Conservation (phyloP, 2,797 vertebrate genomes). For the Peromyscus nudipes region DNA sequence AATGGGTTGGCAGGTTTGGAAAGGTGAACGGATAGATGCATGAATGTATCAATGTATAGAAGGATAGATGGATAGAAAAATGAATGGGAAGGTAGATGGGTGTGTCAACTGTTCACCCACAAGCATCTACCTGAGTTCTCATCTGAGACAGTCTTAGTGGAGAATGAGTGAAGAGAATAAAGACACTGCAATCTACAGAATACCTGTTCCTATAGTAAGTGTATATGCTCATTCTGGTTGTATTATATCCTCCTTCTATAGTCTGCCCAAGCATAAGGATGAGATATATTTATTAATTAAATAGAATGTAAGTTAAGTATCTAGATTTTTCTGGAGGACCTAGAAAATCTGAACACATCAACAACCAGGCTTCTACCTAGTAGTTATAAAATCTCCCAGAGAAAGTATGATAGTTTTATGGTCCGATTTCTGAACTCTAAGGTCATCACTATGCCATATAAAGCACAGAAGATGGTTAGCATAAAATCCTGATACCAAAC, state of each 20-base stretch:
- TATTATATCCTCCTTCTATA: background rate
- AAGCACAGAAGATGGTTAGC: background rate
- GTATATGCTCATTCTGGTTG: background rate
- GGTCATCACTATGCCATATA: background rate
- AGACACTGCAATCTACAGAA: background rate
- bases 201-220: rapidly evolving
- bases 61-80: background rate
- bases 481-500: background rate
- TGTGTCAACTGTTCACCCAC: no score
- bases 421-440: background rate
- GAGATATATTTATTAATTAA: background rate
- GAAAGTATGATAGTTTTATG: conserved; percentile 29
- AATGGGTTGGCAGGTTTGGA: background rate
- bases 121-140: background rate
- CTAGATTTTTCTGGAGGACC: background rate
- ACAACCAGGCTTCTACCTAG: background rate
- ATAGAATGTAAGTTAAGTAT: background rate
- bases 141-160: background rate
- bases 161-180: no score
- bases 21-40: background rate
- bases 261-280: no score
- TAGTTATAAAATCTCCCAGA: background rate
- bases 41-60: background rate
- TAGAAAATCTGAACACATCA: no score
- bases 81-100: background rate